phyloP scores from a whole-genome alignment of 2,113 vertebrate species.

The Grallaria varia region DNA sequence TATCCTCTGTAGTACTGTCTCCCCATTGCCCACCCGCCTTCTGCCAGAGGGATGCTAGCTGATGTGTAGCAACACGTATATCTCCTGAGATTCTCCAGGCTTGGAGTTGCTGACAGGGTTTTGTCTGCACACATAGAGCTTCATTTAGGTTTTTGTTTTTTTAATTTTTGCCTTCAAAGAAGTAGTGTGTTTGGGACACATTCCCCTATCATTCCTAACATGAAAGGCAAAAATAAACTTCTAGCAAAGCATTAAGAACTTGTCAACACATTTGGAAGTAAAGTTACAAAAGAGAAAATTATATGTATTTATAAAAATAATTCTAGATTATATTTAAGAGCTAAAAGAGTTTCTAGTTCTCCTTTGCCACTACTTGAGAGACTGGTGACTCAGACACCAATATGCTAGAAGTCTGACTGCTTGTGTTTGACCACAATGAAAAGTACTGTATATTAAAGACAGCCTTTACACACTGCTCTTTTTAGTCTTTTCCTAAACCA shows the following conservation, averaged over 20 bases:
- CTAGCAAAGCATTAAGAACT: not conserved
- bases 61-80: not conserved
- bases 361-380: not conserved
- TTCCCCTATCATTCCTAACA: not conserved
- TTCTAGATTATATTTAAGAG: not conserved
- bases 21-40: not conserved
- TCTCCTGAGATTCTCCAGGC: not conserved
- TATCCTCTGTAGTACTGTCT: not conserved
- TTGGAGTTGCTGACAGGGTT: not conserved
- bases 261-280: not conserved
- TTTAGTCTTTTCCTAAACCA: not conserved
- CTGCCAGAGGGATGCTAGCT: not conserved
- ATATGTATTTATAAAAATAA: not conserved
- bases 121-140: not conserved
- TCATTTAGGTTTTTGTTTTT: not conserved
- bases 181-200: not conserved
- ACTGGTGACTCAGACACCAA: not conserved
- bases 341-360: not conserved
- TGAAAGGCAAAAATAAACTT: not conserved
- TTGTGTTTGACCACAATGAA: not conserved
- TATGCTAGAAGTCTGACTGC: not conserved
- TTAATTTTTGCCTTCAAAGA: not conserved
- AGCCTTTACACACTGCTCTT: not conserved
- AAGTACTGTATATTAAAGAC: not conserved
- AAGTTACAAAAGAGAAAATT: not conserved